These are phyloP conservation scores for Falco rusticolus DNA, from an alignment of 2,797 vertebrate species.

Conservation along the genomic window DNA sequence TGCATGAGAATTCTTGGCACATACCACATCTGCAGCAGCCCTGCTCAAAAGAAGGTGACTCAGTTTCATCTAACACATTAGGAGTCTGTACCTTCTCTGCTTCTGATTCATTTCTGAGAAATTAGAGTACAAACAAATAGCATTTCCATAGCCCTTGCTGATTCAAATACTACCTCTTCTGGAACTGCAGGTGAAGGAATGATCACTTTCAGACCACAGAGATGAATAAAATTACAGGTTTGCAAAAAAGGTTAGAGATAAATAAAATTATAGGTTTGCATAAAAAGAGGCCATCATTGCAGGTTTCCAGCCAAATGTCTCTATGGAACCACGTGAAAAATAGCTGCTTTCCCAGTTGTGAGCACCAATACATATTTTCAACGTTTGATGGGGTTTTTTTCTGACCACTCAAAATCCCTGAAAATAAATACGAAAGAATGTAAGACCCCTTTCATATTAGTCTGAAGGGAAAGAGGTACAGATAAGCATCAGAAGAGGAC, in stretches of 20 bases:
- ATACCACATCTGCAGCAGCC: slow-evolving; percentile 15
- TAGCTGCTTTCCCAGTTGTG: neutral
- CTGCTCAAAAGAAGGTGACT: slow-evolving; percentile 56
- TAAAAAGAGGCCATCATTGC: neutral
- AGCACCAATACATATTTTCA: neutral
- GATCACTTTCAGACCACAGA: neutral
- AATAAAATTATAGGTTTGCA: slow-evolving; percentile 16
- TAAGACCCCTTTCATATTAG: neutral
- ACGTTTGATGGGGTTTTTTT: neutral
- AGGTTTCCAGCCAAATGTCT: neutral
- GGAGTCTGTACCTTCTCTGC: slow-evolving; percentile 6
- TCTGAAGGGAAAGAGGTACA: neutral
- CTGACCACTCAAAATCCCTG: neutral
- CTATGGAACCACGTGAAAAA: neutral
- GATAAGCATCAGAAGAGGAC: neutral
- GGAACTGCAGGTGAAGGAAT: neutral
- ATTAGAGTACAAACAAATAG: neutral
- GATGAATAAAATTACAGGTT: slow-evolving; percentile 13
- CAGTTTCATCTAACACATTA: slow-evolving; percentile 27
- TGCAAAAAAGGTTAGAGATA: neutral
- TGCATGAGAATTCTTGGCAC: slow-evolving; percentile 33
- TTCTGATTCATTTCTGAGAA: slow-evolving; percentile 39
- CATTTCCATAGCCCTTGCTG: neutral
- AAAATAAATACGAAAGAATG: neutral
- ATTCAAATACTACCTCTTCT: neutral